Percentiles rank a stretch among this genome's conserved stretches.
Conservation (phyloP, 1,140 invertebrate species). For the Penaeus vannamei region DNA sequence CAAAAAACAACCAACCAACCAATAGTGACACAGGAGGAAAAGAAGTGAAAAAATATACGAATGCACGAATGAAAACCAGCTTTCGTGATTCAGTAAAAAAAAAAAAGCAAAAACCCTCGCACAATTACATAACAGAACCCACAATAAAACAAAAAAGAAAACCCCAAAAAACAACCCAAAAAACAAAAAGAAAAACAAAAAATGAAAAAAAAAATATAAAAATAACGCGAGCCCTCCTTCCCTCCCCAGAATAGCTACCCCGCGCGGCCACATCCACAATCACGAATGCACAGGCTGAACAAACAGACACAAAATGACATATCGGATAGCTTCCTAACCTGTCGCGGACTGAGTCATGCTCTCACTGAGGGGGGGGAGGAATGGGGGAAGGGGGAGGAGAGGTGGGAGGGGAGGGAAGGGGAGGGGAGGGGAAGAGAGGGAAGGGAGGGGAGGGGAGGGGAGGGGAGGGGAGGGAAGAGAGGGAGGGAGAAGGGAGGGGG, state of each 20-base stretch:
- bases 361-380: background rate
- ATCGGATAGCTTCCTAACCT: conserved; percentile 1
- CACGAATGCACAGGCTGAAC: background rate
- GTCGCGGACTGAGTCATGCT: background rate
- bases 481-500: background rate
- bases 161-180: background rate
- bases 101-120: background rate
- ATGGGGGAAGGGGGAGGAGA: too few relatives aligned
- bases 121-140: background rate
- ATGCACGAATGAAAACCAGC: too few relatives aligned
- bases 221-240: background rate
- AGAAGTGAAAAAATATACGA: too few relatives aligned
- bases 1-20: too few relatives aligned
- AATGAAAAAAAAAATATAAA: background rate
- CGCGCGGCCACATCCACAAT: background rate
- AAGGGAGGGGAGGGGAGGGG: too few relatives aligned
- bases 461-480: background rate
- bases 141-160: background rate
- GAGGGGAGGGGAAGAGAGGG: too few relatives aligned
- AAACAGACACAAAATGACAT: conserved; percentile 1
- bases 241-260: background rate
- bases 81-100: too few relatives aligned
- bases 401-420: too few relatives aligned
- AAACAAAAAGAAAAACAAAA: background rate
- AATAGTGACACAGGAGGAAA: too few relatives aligned